Evolutionary conservation across 2,113 vertebrate species (phyloP).

Genomic region (Cacatua alba): DNA sequence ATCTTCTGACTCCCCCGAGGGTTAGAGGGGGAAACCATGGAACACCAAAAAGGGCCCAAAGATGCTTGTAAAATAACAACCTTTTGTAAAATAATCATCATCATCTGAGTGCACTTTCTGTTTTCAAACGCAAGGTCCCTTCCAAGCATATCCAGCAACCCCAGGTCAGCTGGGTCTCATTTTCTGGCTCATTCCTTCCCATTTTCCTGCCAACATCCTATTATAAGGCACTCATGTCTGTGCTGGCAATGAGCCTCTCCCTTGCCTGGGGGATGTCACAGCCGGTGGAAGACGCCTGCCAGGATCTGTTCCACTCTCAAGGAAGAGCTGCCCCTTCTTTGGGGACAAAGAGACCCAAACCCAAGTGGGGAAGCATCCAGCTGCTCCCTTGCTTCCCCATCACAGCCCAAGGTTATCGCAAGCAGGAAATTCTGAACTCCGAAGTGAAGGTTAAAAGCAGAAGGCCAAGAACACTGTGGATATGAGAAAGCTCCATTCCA

Average conservation of each 20-base stretch:
- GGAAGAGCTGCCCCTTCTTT: neutral
- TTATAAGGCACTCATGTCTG: neutral
- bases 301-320: neutral
- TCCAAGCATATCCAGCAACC: constrained; percentile 5
- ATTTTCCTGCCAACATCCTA: neutral
- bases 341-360: neutral
- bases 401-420: neutral
- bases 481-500: neutral
- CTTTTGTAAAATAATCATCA: neutral
- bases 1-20: neutral
- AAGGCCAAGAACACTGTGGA: neutral
- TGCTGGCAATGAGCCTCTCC: neutral
- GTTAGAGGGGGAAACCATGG: neutral
- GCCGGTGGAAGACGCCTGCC: neutral
- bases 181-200: neutral
- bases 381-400: neutral
- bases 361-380: neutral
- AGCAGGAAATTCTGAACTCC: constrained; percentile 21
- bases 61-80: neutral
- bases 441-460: neutral
- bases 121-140: neutral
- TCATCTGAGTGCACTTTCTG: neutral
- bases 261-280: neutral
- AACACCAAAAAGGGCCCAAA: neutral
- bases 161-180: neutral